Percentiles rank a stretch among this genome's conserved stretches.
phyloP scores from a whole-genome alignment of 2,888 invertebrate genomes.

The Meganola albula region DNA sequence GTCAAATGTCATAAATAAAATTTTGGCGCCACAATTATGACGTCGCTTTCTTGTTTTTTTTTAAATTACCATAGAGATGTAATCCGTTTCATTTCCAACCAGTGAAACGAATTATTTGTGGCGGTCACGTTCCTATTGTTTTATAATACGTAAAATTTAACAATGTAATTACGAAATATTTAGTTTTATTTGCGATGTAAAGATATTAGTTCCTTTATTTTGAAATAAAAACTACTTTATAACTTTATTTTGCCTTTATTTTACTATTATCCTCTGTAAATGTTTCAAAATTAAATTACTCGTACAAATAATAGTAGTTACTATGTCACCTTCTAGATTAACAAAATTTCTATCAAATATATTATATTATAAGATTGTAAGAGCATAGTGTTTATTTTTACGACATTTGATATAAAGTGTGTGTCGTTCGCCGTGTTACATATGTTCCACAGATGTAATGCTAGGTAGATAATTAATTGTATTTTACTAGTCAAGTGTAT shows the following conservation, averaged over 20 bases:
- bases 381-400: slow-evolving; percentile 47
- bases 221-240: neutral
- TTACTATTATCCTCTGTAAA: slow-evolving; percentile 3
- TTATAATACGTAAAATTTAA: slow-evolving; percentile 11
- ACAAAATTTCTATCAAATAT: slow-evolving; percentile 30
- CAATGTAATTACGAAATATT: neutral
- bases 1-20: neutral
- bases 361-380: slow-evolving; percentile 30
- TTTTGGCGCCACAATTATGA: too few species aligned
- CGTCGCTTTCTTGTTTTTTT: too few species aligned
- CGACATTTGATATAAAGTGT: slow-evolving; percentile 32
- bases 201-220: neutral
- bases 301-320: slow-evolving; percentile 59
- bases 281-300: slow-evolving; percentile 22
- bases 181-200: neutral
- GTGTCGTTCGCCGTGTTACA: slow-evolving; percentile 9
- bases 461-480: slow-evolving; percentile 53
- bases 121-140: slow-evolving; percentile 44
- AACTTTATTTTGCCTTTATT: too few species aligned
- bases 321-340: slow-evolving; percentile 64
- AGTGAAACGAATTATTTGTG: slow-evolving; percentile 39
- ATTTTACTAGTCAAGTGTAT: slow-evolving; percentile 63
- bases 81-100: slow-evolving; percentile 47
- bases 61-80: too few species aligned
- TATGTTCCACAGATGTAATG: slow-evolving; percentile 24